Evolutionary conservation across 2,797 vertebrate species (phyloP), one percentile per base, ranked within the genome.

Genomic region (Dicrostonyx torquatus): DNA sequence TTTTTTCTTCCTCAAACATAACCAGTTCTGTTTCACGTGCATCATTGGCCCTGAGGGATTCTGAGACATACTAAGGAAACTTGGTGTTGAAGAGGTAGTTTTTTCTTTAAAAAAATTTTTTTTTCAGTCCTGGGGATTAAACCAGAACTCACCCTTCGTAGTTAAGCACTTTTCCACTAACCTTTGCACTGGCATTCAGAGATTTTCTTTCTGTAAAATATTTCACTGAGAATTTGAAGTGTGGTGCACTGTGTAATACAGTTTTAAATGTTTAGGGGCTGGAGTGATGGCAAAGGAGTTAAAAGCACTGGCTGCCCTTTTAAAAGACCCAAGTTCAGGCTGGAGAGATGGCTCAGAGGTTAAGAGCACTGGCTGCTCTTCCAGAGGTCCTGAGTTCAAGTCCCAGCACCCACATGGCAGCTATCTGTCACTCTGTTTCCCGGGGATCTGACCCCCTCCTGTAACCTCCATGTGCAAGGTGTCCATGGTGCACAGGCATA

Each of bases 141-240:
- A 53, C 37, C 10, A 48, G 68, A 43, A 31, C 7, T 66, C 29
- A 29, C 5, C 22, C 29, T 76, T 77, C 26, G 22, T 34, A 68
- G 6, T 31, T 4, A 93, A 64, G 34, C 20, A 13, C 4, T 93
- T 11, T 43, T 31, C 12, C n/a, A 17, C 20, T 50, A 43, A 62
- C 15, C 11, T 80, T 34, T 64, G 50, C 1, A 18, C 26, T 6
- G n/a, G 2, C 10, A 5, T 45, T 37, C 20, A 26, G 58, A 66
- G 45, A 17, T 26, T 53, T 34, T 66, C 8, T 77, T 70, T 60
- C 45, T 37, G 10, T 55, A 85, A 73, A 82, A 82, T 84, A 93
- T 34, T 90, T 96, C 87, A 14, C 87, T 53, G 31, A 83, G 14
- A 92, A 83, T 88, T 88, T 92, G 8, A 94, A 79, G 75, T 80